Conservation (phyloP, 1,140 invertebrate species). For the Geopemphigus sp. region DNA sequence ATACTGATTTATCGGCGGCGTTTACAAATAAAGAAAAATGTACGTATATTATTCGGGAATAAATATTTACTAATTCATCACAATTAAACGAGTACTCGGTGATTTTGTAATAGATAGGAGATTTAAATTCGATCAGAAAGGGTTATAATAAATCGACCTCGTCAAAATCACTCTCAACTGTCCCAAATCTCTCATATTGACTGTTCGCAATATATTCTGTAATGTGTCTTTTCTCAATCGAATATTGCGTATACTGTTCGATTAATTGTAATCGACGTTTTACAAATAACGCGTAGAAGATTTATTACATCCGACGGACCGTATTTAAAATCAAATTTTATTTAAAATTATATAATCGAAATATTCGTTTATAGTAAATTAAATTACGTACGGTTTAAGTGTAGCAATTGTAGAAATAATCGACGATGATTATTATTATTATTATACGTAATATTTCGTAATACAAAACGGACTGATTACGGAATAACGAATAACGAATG, state of each 20-base stretch:
- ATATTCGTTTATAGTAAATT: too few species aligned
- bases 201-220: not conserved
- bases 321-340: too few species aligned
- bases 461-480: too few species aligned
- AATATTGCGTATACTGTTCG: not conserved
- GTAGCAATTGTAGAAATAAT: too few species aligned
- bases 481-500: too few species aligned
- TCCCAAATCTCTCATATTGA: not conserved
- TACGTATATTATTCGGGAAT: not conserved
- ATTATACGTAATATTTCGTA: too few species aligned
- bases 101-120: not conserved
- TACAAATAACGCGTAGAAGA: not conserved
- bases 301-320: not conserved
- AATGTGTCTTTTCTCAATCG: not conserved
- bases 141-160: conserved; percentile 1
- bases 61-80: conserved; percentile 12
- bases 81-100: not conserved
- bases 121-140: not conserved
- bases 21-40: not conserved
- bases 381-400: too few species aligned
- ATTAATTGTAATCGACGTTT: not conserved
- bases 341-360: too few species aligned
- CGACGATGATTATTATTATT: too few species aligned
- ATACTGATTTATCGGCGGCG: not conserved
- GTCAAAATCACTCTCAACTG: conserved; percentile 26